Conservation (phyloP, 2,888 invertebrate species). For the Athalia circularis region DNA sequence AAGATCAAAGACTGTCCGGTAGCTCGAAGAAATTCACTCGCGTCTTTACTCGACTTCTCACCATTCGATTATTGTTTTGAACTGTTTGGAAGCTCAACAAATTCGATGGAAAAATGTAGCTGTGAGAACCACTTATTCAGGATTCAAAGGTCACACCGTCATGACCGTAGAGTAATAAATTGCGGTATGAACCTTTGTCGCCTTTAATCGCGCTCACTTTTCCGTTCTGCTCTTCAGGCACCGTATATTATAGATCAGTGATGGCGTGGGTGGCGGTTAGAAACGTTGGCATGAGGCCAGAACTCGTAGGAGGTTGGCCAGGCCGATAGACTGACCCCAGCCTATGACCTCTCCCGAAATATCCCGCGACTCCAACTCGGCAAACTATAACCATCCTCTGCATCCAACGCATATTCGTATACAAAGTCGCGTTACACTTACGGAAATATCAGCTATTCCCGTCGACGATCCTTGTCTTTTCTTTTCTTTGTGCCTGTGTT, state of each 20-base stretch:
- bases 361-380: constrained; percentile 55
- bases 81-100: too few species aligned
- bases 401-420: constrained; percentile 57
- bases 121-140: too few species aligned
- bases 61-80: too few species aligned
- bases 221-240: constrained; percentile 27
- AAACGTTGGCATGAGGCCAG: constrained; percentile 61
- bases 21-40: too few species aligned
- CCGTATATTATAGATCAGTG: constrained; percentile 6
- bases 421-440: too few species aligned
- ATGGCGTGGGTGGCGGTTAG: constrained; percentile 60
- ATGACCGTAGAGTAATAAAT: constrained; percentile 32
- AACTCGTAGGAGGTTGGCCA: constrained; percentile 73
- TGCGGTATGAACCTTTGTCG: constrained; percentile 45
- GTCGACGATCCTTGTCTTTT: too few species aligned
- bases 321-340: constrained; percentile 72
- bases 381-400: constrained; percentile 3
- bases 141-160: too few species aligned
- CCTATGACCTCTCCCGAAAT: constrained; percentile 74
- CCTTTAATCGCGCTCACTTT: constrained; percentile 54
- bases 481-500: too few species aligned
- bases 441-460: too few species aligned
- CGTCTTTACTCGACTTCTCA: too few species aligned
- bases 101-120: too few species aligned
- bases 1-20: too few species aligned